Base-by-base conservation (phyloP, 92 coral and sea anemone genomes). In the Phenganax marumi region DNA sequence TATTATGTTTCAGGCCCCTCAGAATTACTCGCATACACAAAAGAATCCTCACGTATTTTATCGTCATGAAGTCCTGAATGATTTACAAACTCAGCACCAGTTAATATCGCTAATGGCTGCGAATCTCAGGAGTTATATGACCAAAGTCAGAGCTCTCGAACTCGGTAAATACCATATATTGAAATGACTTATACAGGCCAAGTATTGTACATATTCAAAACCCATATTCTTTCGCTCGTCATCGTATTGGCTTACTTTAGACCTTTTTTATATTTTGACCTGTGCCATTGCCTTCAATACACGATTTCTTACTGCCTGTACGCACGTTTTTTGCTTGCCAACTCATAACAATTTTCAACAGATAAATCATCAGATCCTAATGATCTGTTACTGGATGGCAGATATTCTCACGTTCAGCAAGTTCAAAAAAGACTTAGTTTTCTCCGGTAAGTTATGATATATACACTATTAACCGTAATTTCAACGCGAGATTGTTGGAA, bases 21-120 rank as follows among this genome's bases (percentile, higher is more conserved):
- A 95, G 77, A 95, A 95, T 87, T 95, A 95, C 79, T 95, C 98
- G 0, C 98, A 95, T 81, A 90, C 91, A 70, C 98, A 95, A 80
- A 89, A 97, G 70, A 95, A 92, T 83, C 98, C 98, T 1, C 98
- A 95, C 77, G 98, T 92, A 14, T 95, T 89, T 80, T 95, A 95
- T 81, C 90, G 98, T 24, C 98, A 95, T 77, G 98, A 95, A 84
- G 98, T 95, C 46, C 93, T 95, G 85, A 95, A 92, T 54, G 92
- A 93, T 60, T 88, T 95, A 52, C 98, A 95, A 77, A 89, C 84
- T 65, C 91, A 93, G 3, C 95, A 92, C 85, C 86, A 91, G 71
- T 79, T 95, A 10, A 95, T 95, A 12, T 91, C 94, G 22, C 70
- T 92, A 51, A 97, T 95, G 22, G 98, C 98, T 52, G 93, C 91